phyloP scores from a whole-genome alignment of 2,888 invertebrate species.

The Hoplodrina ambigua region DNA sequence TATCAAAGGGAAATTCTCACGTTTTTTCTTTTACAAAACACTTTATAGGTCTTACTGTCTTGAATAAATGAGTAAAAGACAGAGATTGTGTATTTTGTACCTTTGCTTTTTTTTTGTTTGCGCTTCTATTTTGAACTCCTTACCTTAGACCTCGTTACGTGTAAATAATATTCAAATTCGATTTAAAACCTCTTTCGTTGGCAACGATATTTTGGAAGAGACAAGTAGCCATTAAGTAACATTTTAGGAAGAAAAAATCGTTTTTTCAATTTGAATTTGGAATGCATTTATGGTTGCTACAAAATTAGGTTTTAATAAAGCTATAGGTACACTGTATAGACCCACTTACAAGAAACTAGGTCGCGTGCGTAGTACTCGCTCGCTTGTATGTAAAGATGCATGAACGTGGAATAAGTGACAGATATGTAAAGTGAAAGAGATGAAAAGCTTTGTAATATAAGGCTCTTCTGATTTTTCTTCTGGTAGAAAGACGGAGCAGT shows the following conservation, averaged over 20 bases:
- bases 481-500: background rate
- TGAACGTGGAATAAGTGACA: conserved; percentile 37
- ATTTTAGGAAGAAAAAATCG: background rate
- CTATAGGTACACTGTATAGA: background rate
- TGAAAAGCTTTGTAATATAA: conserved; percentile 29
- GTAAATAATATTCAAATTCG: conserved; percentile 52
- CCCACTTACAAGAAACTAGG: conserved; percentile 28
- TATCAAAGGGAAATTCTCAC: conserved; percentile 52
- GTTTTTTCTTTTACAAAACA: conserved; percentile 31
- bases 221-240: background rate
- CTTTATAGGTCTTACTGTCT: conserved; percentile 27
- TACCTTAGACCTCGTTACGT: conserved; percentile 7
- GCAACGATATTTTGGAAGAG: conserved; percentile 17
- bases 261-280: conserved; percentile 35
- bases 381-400: conserved; percentile 35
- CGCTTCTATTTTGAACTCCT: background rate
- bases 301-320: conserved; percentile 8
- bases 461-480: conserved; percentile 34
- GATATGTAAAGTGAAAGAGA: conserved; percentile 4
- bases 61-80: conserved; percentile 52
- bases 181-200: conserved; percentile 32
- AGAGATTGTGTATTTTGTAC: conserved; percentile 25
- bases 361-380: conserved; percentile 27
- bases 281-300: background rate
- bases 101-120: conserved; percentile 10